Conservation (phyloP, 2,888 invertebrate species). For the Acleris laterana region DNA sequence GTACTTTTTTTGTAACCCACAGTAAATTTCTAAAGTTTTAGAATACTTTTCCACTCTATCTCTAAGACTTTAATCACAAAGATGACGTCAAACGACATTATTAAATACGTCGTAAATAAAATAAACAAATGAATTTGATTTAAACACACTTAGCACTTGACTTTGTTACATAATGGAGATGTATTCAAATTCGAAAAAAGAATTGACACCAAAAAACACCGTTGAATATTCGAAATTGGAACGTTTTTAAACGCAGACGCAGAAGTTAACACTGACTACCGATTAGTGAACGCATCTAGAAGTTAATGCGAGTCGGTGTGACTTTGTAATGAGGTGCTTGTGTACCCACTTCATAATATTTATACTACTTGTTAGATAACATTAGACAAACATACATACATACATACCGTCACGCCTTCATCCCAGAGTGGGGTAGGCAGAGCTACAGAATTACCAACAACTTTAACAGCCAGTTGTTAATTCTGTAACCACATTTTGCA, state of each 20-base stretch:
- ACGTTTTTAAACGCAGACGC: conserved; percentile 47
- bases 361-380: too few relatives aligned
- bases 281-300: conserved; percentile 53
- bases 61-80: too few relatives aligned
- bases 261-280: conserved; percentile 51
- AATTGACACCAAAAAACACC: conserved; percentile 1
- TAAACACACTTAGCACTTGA: neutral
- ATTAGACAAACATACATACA: too few relatives aligned
- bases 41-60: neutral
- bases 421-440: too few relatives aligned
- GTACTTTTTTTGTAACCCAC: neutral
- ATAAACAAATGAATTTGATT: neutral
- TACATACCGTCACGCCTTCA: too few relatives aligned
- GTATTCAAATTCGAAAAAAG: neutral
- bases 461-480: too few relatives aligned
- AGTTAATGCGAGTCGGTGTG: conserved; percentile 43
- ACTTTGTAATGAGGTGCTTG: conserved; percentile 54
- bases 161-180: neutral
- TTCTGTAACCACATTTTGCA: too few relatives aligned
- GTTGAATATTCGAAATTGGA: conserved; percentile 39
- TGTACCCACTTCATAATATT: too few relatives aligned
- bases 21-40: neutral
- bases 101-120: neutral
- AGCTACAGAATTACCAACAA: too few relatives aligned
- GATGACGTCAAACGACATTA: conserved; percentile 1